Evolutionary conservation across 2,888 invertebrate genomes (phyloP).

Genomic region (Mesoligia furuncula): DNA sequence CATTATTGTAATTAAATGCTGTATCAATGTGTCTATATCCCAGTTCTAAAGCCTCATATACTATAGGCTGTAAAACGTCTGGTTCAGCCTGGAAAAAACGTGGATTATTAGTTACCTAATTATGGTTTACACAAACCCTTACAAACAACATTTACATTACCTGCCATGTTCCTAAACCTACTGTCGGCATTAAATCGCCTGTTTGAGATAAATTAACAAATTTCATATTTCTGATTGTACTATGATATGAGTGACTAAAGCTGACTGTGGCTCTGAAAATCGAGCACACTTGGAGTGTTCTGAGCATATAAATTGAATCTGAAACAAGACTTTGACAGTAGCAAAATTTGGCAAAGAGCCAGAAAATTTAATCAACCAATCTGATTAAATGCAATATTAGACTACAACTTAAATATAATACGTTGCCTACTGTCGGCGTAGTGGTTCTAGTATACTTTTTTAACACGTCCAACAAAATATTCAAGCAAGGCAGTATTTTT

Average conservation of each 20-base stretch:
- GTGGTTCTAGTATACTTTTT: neutral
- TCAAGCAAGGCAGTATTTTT: neutral
- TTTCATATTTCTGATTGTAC: constrained; percentile 83
- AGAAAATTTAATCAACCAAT: constrained; percentile 60
- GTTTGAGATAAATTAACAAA: constrained; percentile 85
- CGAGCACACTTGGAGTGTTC: constrained; percentile 66
- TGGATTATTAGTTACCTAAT: constrained; percentile 40
- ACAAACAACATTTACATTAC: constrained; percentile 74
- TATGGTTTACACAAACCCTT: constrained; percentile 6
- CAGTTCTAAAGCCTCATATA: constrained; percentile 91
- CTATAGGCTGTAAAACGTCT: constrained; percentile 91
- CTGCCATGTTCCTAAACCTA: constrained; percentile 94
- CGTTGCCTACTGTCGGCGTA: neutral
- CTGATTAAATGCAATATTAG: neutral
- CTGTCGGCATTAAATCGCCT: constrained; percentile 91
- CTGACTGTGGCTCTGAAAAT: constrained; percentile 64
- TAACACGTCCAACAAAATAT: neutral
- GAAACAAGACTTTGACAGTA: constrained; percentile 73
- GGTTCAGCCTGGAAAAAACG: constrained; percentile 88
- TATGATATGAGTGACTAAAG: constrained; percentile 65
- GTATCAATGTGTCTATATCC: constrained; percentile 95
- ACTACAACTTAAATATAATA: neutral
- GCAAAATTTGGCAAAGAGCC: constrained; percentile 80
- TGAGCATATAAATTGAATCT: constrained; percentile 72
- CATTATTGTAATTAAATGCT: constrained; percentile 95